Evolutionary conservation across 2,888 invertebrate genomes (phyloP), one percentile per base, ranked within the genome.

Genomic region (Thecocarcelia acutangulata): DNA sequence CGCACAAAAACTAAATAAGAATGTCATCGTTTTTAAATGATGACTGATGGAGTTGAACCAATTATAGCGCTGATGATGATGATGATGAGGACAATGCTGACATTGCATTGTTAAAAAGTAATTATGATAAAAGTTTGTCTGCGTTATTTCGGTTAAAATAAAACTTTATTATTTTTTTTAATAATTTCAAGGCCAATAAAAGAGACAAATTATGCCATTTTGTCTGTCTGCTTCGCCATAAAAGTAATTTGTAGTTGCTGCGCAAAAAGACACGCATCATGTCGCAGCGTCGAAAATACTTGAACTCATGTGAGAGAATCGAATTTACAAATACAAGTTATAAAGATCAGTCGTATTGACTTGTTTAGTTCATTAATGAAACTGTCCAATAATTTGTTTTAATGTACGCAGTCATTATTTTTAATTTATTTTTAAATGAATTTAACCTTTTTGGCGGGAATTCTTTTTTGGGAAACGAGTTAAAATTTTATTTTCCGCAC

Each of bases 61-160:
- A 48, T 64, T 64, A 48, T 64, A 48, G 24, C 50, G 52, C 52
- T 64, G 33, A 63, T 63, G 21, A 73, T 40, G 52, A 50, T 40
- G 54, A 64, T 50, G 42, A 52, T 72, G 50, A 24, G 46, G 54
- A 42, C 56, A 54, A 24, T 68, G 28, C 8, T 64, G 73, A 73
- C 78, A 79, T 33, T 40, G 70, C 54, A 76, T 80, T 69, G 69
- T 78, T 82, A 78, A 82, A 82, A 82, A 74, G 77, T 58, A 78
- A 82, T 82, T 82, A 64, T 63, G 37, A 40, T 37, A 46, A 9
- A 64, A 59, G 54, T 61, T 56, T 77, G 52, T 21, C 44, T 21
- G 40, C 15, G 21, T 52, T 52, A 44, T 72, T 52, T 24, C 52
- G n/a, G 37, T 48, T 28, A 58, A 58, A 74, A 74, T 63, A 52